These are phyloP conservation scores for Muscina levida DNA, from an alignment of 2,888 invertebrate species.

Conservation along the genomic window DNA sequence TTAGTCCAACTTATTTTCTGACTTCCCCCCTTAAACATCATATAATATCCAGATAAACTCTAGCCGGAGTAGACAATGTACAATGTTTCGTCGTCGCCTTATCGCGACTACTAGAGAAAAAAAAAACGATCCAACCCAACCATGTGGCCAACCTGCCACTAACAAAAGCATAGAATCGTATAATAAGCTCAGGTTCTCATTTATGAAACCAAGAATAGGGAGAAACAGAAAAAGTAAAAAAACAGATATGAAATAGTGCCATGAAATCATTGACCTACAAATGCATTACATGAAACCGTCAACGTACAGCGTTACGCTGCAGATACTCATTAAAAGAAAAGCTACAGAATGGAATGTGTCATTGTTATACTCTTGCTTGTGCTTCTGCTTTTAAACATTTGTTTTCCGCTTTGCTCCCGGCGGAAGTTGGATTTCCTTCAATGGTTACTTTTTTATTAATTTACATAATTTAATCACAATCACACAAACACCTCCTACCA, in stretches of 20 bases:
- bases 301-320: neutral
- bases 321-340: constrained; percentile 4
- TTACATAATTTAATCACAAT: constrained; percentile 23
- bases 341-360: neutral
- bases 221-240: neutral
- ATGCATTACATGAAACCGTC: neutral
- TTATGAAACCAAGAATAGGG: neutral
- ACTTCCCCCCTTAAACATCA: no score
- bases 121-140: no score
- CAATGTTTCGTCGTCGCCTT: no score
- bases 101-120: no score
- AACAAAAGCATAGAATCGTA: neutral
- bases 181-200: neutral
- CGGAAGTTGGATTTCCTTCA: neutral
- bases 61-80: no score
- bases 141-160: no score
- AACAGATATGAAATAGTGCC: neutral
- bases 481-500: neutral
- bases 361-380: neutral
- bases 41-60: no score
- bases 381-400: neutral
- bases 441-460: constrained; percentile 21
- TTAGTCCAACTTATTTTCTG: no score
- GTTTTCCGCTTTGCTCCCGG: neutral
- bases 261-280: constrained; percentile 8